A percentile compares a stretch with the other conserved stretches of the same genome.
These are phyloP conservation scores for Otus scops DNA, from an alignment of 2,797 vertebrate genomes.

Conservation along the genomic window DNA sequence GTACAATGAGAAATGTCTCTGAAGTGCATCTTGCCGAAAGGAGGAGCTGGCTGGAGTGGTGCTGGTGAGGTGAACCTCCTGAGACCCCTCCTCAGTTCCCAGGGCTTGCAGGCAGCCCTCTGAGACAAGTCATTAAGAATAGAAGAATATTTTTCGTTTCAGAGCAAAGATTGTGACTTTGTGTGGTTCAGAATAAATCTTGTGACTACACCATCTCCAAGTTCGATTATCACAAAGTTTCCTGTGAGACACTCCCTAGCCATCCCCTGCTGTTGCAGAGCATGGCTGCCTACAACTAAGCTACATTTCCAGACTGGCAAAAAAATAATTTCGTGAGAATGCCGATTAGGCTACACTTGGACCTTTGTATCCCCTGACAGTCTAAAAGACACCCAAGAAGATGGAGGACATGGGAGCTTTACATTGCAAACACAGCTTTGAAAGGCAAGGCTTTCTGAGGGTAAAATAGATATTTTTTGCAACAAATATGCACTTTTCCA, in stretches of 20 bases:
- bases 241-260: background rate
- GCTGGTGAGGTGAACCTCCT: background rate
- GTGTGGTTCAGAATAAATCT: background rate
- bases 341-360: background rate
- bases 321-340: background rate
- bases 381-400: background rate
- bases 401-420: background rate
- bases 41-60: background rate
- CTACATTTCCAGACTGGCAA: background rate
- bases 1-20: background rate
- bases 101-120: background rate
- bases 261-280: background rate
- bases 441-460: background rate
- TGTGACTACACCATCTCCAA: background rate
- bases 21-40: background rate
- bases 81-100: fast-evolving
- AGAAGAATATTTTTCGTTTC: background rate
- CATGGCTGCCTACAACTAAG: background rate
- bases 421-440: background rate
- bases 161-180: background rate
- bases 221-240: background rate
- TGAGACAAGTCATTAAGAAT: background rate
- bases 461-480: background rate
- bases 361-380: background rate
- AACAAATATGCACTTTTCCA: background rate